phyloP scores from a whole-genome alignment of 1,140 invertebrate genomes.

The Pseudomyrmex gracilis region DNA sequence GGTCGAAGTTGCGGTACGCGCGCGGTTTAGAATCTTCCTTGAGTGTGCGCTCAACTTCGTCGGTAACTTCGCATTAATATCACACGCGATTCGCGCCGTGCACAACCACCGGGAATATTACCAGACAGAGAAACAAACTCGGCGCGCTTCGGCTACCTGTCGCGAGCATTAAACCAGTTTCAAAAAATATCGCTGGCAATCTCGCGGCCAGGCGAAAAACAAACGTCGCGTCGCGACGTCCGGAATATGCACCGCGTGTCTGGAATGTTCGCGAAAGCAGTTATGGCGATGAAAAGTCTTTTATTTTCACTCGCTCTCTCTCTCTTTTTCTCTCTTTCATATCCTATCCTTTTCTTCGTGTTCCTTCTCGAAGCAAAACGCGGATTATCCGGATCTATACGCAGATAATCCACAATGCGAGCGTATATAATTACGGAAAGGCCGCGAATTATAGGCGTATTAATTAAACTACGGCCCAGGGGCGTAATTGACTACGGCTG shows the following conservation, averaged over 20 bases:
- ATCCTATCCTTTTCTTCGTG: background rate
- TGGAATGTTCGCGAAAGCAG: slow-evolving; percentile 30
- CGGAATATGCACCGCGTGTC: background rate
- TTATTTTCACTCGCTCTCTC: slow-evolving; percentile 9
- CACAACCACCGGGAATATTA: background rate
- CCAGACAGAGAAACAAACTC: slow-evolving; percentile 5
- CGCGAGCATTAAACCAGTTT: slow-evolving; percentile 57
- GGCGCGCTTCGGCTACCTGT: slow-evolving; percentile 35
- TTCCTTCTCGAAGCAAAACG: background rate
- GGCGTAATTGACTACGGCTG: slow-evolving; percentile 49
- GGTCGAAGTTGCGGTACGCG: background rate
- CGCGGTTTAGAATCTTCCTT: slow-evolving; percentile 12
- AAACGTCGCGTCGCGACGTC: slow-evolving; percentile 33
- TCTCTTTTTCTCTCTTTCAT: background rate
- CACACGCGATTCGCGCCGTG: slow-evolving; percentile 34
- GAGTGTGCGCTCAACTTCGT: slow-evolving; percentile 1
- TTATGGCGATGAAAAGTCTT: slow-evolving; percentile 22
- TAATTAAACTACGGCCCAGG: slow-evolving; percentile 58
- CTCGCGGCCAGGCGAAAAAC: slow-evolving; percentile 49
- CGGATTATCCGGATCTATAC: slow-evolving; percentile 57
- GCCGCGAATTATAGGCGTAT: slow-evolving; percentile 65
- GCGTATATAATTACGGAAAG: slow-evolving; percentile 64
- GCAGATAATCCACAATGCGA: slow-evolving; percentile 44
- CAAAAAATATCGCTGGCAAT: slow-evolving; percentile 43
- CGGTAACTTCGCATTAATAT: slow-evolving; percentile 53